These are phyloP conservation scores for Drosophila diplacantha DNA, from an alignment of 2,888 invertebrate species.

Conservation along the genomic window DNA sequence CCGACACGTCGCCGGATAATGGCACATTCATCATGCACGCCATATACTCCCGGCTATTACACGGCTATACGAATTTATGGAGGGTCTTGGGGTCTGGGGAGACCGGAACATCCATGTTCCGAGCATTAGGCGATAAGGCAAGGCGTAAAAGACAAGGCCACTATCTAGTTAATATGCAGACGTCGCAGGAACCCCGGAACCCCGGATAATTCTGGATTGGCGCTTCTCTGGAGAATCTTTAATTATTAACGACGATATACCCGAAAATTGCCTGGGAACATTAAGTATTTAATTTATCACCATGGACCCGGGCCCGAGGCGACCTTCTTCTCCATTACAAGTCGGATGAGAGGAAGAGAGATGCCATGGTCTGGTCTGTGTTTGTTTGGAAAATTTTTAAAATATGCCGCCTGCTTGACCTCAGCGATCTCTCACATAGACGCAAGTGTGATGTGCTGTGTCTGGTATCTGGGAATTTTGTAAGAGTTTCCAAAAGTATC, in stretches of 20 bases:
- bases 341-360: conserved; percentile 9
- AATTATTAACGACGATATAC: conserved; percentile 29
- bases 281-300: conserved; percentile 66
- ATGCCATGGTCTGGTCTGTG: conserved; percentile 15
- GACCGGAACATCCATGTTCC: conserved; percentile 39
- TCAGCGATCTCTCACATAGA: conserved; percentile 32
- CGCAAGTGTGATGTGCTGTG: conserved; percentile 14
- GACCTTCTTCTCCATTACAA: conserved; percentile 40
- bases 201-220: conserved; percentile 14
- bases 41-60: conserved; percentile 27
- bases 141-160: conserved; percentile 21
- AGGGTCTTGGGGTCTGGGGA: conserved; percentile 7
- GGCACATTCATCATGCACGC: conserved; percentile 31
- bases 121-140: conserved; percentile 9
- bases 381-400: conserved; percentile 38
- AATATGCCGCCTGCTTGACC: conserved; percentile 55
- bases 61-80: conserved; percentile 20
- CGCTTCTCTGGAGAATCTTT: conserved; percentile 32
- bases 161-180: conserved; percentile 37
- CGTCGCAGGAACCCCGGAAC: conserved; percentile 16
- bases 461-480: conserved; percentile 52
- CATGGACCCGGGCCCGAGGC: conserved; percentile 23
- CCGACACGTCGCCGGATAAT: conserved; percentile 40
- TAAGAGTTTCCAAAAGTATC: conserved; percentile 50
- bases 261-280: conserved; percentile 39